Base-by-base conservation (phyloP, 2,797 vertebrate species). In the Ispidina picta region DNA sequence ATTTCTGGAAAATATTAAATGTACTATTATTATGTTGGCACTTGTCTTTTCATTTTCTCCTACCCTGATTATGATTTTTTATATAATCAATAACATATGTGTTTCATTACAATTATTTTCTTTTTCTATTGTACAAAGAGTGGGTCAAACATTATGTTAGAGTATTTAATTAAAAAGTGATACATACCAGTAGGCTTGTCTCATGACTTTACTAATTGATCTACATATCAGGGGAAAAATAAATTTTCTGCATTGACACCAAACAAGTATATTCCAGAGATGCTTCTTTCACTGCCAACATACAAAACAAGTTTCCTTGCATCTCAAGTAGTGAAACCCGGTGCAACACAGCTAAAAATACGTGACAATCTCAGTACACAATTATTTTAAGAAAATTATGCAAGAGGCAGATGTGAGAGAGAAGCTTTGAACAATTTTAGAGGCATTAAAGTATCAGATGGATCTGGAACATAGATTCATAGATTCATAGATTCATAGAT, bases 281-380 rank as follows among this genome's bases (percentile, higher is more conserved):
- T 48, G 6, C 23, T 74, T 83, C 16, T 58, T 39, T 71, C 46
- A 39, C 37, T 84, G 33, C 6, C 58, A 70, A 35, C 25, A 73
- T 20, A n/a, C 21, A n/a, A 66, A 58, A 21, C 9, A 58, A 78
- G n/a, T 43, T 76, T 60, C 73, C 25, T 70, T 31, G 29, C n/a
- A 16, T 48, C 35, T 64, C 52, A 82, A 48, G 33, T 15, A 48
- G 15, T 48, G 43, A 48, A 77, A 71, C 11, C 23, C 2, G 2
- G 66, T 31, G 51, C 21, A 74, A 22, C 11, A 29, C 20, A 43
- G 23, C 12, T 76, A 80, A 89, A 89, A 92, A 83, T 64, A 31
- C 10, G 29, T 4, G 8, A 35, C 0, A 1, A 22, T 56, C 23
- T n/a, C 39, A 81, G 41, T 33, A 16, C 9, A 44, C 1, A 1